Evolutionary conservation across 2,888 invertebrate genomes (phyloP).

Genomic region (Vanessa cardui): DNA sequence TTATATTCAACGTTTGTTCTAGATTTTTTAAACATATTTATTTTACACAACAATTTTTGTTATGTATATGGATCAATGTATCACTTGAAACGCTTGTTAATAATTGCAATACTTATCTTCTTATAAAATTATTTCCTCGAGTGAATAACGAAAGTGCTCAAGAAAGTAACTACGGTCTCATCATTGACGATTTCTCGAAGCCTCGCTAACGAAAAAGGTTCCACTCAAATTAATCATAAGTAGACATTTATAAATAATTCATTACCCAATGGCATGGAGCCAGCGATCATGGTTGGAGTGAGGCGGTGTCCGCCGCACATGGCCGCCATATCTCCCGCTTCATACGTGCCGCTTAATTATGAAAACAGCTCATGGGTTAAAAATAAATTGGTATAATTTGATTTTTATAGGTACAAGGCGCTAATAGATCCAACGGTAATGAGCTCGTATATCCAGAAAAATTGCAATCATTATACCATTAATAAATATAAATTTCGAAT

Average conservation of each 20-base stretch:
- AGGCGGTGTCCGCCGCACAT: constrained; percentile 56
- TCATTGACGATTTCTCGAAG: neutral
- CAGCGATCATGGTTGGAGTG: constrained; percentile 54
- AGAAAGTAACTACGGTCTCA: neutral
- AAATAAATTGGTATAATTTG: constrained; percentile 41
- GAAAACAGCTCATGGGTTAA: constrained; percentile 39
- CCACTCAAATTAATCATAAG: constrained; percentile 40
- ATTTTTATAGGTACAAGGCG: constrained; percentile 29
- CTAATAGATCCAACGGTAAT: constrained; percentile 28
- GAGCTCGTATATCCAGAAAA: constrained; percentile 27
- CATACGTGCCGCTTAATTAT: constrained; percentile 42
- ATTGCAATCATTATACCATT: constrained; percentile 17
- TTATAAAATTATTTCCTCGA: no score
- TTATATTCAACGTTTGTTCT: no score
- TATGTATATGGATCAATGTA: no score
- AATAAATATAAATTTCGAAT: neutral
- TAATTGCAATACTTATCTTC: neutral
- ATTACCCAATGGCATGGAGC: constrained; percentile 56
- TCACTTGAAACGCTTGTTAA: neutral
- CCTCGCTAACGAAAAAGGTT: constrained; percentile 12
- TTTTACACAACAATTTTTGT: no score
- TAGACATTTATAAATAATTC: constrained; percentile 45
- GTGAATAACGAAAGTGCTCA: neutral
- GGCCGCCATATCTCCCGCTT: constrained; percentile 56
- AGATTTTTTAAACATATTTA: no score